phyloP scores from a whole-genome alignment of 2,888 invertebrate species.

The Sarcophaga rosellei region DNA sequence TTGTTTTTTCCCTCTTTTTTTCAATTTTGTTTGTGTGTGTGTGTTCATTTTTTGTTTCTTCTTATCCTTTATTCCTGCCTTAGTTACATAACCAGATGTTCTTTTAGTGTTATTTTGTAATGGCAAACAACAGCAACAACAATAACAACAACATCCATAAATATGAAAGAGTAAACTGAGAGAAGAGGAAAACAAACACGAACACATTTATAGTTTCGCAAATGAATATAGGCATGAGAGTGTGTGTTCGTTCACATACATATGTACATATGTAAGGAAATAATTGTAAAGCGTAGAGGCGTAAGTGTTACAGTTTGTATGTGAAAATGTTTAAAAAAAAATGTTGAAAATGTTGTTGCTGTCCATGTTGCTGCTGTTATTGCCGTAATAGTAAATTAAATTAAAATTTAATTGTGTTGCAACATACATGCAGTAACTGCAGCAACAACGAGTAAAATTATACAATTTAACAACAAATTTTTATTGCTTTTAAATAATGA shows the following conservation, averaged over 20 bases:
- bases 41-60: neutral
- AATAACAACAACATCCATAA: neutral
- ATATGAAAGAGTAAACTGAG: neutral
- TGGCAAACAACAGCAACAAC: neutral
- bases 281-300: too few species aligned
- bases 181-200: neutral
- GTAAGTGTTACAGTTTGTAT: neutral
- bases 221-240: too few species aligned
- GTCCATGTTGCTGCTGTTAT: neutral
- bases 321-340: neutral
- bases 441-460: neutral
- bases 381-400: conserved; percentile 23
- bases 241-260: too few species aligned
- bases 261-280: too few species aligned
- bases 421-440: neutral
- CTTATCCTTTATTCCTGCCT: neutral
- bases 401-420: conserved; percentile 49
- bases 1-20: neutral
- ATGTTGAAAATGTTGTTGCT: neutral
- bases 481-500: conserved; percentile 47
- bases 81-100: conserved; percentile 21
- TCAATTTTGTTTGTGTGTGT: too few species aligned
- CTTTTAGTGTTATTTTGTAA: conserved; percentile 19
- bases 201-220: neutral
- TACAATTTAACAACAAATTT: conserved; percentile 9